A percentile compares a stretch with the other conserved stretches of the same genome.
phyloP scores from a whole-genome alignment of 2,888 invertebrate species.

The Germaria angustata region DNA sequence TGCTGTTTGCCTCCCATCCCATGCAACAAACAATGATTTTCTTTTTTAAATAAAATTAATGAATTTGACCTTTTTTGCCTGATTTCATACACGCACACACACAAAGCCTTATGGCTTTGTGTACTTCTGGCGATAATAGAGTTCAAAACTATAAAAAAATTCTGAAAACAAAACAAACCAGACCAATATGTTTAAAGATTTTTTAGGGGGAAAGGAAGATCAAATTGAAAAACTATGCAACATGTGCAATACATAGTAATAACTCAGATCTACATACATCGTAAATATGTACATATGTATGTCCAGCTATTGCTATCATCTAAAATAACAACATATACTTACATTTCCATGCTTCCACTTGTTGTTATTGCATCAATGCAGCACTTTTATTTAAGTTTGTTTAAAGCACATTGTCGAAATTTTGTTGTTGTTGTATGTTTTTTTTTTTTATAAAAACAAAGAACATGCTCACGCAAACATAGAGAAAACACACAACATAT shows the following conservation, averaged over 20 bases:
- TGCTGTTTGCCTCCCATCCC: conserved; percentile 11
- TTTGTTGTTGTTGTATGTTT: not conserved
- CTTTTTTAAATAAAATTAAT: conserved; percentile 45
- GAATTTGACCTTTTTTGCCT: not conserved
- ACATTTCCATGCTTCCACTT: conserved; percentile 39
- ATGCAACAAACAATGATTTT: conserved; percentile 13
- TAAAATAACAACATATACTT: conserved; percentile 56
- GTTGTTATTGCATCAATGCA: conserved; percentile 46
- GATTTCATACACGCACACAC: not conserved
- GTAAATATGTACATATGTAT: not conserved
- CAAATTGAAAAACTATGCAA: not conserved
- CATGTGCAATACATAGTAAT: not conserved
- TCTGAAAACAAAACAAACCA: not conserved
- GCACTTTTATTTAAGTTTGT: conserved; percentile 28
- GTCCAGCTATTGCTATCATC: conserved; percentile 16
- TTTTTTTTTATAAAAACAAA: conserved; percentile 3
- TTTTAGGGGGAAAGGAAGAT: too few relatives aligned
- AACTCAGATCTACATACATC: too few relatives aligned
- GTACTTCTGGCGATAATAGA: not conserved
- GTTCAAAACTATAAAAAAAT: not conserved
- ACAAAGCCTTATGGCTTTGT: not conserved
- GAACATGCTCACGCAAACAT: not conserved
- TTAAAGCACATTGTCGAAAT: conserved; percentile 39
- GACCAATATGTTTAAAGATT: conserved; percentile 9
- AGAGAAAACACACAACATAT: not conserved